A percentile compares a stretch with the other conserved stretches of the same genome.
These are phyloP conservation scores for Tetragonula clypearis DNA, from an alignment of 1,140 invertebrate species.

Conservation along the genomic window DNA sequence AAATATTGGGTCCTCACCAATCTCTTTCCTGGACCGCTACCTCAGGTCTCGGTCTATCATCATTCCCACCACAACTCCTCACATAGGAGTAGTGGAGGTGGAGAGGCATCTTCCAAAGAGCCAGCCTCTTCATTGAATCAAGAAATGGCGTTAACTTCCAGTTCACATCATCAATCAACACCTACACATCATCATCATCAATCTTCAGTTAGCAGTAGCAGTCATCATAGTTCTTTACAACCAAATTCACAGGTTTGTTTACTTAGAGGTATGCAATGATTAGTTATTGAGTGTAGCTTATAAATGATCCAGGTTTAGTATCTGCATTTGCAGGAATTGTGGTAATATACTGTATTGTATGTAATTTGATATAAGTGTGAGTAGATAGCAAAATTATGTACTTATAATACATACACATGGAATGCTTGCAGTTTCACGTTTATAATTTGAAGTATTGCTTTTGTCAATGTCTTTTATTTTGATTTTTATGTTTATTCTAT, in stretches of 20 bases:
- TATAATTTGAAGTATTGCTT: constrained; percentile 17
- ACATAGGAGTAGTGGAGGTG: constrained; percentile 69
- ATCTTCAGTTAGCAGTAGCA: constrained; percentile 75
- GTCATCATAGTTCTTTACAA: constrained; percentile 76
- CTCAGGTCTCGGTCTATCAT: constrained; percentile 81
- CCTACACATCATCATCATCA: constrained; percentile 78
- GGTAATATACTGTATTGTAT: constrained; percentile 35
- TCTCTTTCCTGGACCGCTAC: constrained; percentile 82
- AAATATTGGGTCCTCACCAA: constrained; percentile 83
- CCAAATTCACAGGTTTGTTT: constrained; percentile 79
- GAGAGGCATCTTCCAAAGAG: constrained; percentile 74
- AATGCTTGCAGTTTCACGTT: constrained; percentile 25
- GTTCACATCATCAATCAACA: constrained; percentile 74
- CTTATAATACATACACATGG: constrained; percentile 13
- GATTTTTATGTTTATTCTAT: background rate
- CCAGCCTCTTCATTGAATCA: constrained; percentile 73
- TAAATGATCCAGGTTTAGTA: constrained; percentile 35
- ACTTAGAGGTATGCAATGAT: constrained; percentile 70
- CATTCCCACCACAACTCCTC: constrained; percentile 78
- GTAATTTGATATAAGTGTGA: constrained; percentile 41
- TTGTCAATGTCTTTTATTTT: background rate
- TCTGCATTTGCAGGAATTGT: constrained; percentile 52
- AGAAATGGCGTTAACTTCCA: constrained; percentile 77
- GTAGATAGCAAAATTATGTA: constrained; percentile 36
- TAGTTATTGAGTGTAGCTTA: constrained; percentile 45